Evolutionary conservation across 2,888 invertebrate species (phyloP).

Genomic region (Oxytorus armatus): DNA sequence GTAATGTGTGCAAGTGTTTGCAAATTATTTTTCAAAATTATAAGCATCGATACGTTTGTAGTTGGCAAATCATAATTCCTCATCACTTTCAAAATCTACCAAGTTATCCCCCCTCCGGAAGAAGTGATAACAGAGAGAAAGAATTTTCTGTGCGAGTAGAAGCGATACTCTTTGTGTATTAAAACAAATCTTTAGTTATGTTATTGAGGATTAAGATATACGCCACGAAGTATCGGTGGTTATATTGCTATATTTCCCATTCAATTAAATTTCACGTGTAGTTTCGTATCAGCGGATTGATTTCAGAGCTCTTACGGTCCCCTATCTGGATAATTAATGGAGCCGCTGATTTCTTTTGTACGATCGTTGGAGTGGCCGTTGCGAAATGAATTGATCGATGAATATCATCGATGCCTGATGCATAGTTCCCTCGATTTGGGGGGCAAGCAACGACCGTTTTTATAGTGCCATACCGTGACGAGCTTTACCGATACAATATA

Average conservation of each 20-base stretch:
- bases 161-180: neutral
- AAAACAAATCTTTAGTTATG: conserved; percentile 19
- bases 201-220: conserved; percentile 45
- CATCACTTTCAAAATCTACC: neutral
- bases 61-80: no score
- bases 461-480: conserved; percentile 46
- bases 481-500: conserved; percentile 65
- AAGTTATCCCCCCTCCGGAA: neutral
- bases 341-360: conserved; percentile 61
- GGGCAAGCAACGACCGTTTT: conserved; percentile 31
- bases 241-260: conserved; percentile 43
- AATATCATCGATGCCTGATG: conserved; percentile 67
- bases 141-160: no score
- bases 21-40: no score
- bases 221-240: conserved; percentile 9
- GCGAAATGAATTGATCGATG: conserved; percentile 66
- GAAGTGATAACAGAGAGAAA: neutral
- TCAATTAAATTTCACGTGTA: conserved; percentile 57
- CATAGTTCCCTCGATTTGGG: conserved; percentile 50
- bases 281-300: conserved; percentile 55
- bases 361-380: conserved; percentile 53
- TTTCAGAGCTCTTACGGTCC: conserved; percentile 58
- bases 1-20: no score
- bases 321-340: conserved; percentile 66
- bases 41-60: no score